phyloP scores from a whole-genome alignment of 2,113 vertebrate genomes.

The Tinamus guttatus region DNA sequence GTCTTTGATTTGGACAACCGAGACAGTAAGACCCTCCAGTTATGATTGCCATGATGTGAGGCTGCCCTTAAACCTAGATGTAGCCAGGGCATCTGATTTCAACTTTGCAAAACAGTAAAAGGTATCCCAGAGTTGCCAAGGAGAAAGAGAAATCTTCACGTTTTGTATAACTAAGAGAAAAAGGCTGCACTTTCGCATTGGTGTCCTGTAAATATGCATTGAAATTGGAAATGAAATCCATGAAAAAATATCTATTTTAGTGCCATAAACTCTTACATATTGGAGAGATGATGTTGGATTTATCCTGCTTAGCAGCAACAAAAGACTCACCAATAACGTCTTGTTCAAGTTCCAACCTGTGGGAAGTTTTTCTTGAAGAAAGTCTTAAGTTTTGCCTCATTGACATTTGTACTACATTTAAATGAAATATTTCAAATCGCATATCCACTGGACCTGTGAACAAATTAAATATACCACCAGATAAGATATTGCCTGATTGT shows the following conservation, averaged over 20 bases:
- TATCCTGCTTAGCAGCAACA: not conserved
- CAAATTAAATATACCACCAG: not conserved
- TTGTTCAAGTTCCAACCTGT: not conserved
- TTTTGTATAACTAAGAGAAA: not conserved
- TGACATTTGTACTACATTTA: not conserved
- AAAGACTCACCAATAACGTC: not conserved
- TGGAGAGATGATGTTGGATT: not conserved
- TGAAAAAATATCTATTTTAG: not conserved
- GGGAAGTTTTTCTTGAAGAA: not conserved
- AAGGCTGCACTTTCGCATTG: not conserved
- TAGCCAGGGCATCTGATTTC: not conserved
- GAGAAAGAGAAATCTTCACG: not conserved
- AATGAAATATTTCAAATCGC: not conserved
- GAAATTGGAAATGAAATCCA: not conserved
- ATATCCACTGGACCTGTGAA: not conserved
- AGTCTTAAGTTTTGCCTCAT: not conserved
- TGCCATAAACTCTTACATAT: not conserved
- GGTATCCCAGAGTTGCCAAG: not conserved
- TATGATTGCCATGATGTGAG: not conserved
- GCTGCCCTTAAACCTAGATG: not conserved
- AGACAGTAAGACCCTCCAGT: not conserved
- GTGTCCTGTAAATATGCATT: rapidly evolving
- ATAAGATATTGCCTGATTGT: not conserved
- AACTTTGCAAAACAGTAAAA: not conserved
- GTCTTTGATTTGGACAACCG: not conserved